Percentiles rank a stretch among this genome's conserved stretches.
These are phyloP conservation scores for Meloidogyne hapla DNA, from an alignment of 1,140 invertebrate genomes.

Conservation along the genomic window DNA sequence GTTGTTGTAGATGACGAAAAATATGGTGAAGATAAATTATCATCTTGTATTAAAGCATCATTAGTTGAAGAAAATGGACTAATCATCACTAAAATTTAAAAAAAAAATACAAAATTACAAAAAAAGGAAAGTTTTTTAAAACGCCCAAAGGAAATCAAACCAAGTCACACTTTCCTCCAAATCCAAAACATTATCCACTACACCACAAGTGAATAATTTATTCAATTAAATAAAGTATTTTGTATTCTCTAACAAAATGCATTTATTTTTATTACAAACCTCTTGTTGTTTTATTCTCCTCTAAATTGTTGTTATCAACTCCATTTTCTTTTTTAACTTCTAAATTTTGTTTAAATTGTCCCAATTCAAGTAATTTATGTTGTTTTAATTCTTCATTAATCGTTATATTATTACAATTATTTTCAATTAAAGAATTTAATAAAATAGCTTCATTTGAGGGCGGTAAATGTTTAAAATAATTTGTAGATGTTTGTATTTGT, in stretches of 20 bases:
- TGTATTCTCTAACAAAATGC: too few relatives aligned
- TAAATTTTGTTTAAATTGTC: background rate
- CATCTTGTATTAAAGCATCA: background rate
- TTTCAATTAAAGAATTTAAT: slow-evolving; percentile 2
- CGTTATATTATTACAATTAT: background rate
- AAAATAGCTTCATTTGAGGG: background rate
- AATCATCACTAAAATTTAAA: background rate
- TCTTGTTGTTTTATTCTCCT: background rate
- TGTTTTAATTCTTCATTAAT: slow-evolving; percentile 6
- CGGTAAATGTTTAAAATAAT: background rate
- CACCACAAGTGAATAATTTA: too few relatives aligned
- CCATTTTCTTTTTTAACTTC: background rate
- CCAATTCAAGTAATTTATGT: background rate
- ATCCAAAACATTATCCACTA: too few relatives aligned
- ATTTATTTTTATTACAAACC: too few relatives aligned
- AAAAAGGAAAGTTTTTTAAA: too few relatives aligned
- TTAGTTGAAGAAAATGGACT: background rate
- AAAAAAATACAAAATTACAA: too few relatives aligned
- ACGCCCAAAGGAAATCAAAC: too few relatives aligned
- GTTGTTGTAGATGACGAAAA: background rate
- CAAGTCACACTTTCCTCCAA: too few relatives aligned
- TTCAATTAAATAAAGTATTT: too few relatives aligned
- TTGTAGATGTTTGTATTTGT: background rate
- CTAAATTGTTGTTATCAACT: background rate
- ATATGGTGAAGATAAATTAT: background rate